A percentile compares a stretch with the other conserved stretches of the same genome.
Evolutionary conservation across 2,797 vertebrate species (phyloP).

Genomic region (Heteromormyrus szaboi): DNA sequence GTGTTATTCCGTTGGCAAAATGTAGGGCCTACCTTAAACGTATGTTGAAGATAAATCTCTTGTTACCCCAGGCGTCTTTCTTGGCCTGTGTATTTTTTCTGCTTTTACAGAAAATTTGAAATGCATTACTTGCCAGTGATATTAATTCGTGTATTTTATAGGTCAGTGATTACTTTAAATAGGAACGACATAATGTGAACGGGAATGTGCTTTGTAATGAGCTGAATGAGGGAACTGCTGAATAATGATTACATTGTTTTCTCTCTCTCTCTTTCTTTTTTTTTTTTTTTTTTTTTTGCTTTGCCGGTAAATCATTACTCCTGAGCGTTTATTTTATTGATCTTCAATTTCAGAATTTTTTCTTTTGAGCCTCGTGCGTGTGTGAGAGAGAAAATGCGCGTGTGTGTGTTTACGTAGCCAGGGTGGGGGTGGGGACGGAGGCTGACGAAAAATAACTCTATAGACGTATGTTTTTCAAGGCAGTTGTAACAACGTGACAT

Average conservation of each 20-base stretch:
- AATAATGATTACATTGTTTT: background rate
- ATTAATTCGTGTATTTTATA: background rate
- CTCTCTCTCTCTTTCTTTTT: background rate
- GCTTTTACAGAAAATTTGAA: background rate
- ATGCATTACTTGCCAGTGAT: background rate
- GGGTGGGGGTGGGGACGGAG: background rate
- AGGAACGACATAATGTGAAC: background rate
- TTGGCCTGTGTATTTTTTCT: background rate
- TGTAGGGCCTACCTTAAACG: background rate
- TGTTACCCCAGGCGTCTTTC: background rate
- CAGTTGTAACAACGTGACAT: background rate
- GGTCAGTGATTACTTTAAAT: constrained; percentile 8
- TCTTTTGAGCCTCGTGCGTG: background rate
- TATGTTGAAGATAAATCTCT: background rate
- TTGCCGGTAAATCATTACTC: background rate
- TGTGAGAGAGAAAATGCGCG: background rate
- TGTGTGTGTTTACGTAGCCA: background rate
- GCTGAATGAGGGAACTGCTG: background rate
- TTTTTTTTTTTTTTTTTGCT: background rate
- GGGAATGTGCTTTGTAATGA: background rate
- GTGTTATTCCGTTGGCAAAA: background rate
- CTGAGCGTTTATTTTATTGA: background rate
- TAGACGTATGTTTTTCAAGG: background rate
- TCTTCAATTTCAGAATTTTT: background rate
- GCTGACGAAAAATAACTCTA: background rate